A percentile compares a stretch with the other conserved stretches of the same genome.
Conservation (phyloP, 1,140 invertebrate species). For the Musca domestica region DNA sequence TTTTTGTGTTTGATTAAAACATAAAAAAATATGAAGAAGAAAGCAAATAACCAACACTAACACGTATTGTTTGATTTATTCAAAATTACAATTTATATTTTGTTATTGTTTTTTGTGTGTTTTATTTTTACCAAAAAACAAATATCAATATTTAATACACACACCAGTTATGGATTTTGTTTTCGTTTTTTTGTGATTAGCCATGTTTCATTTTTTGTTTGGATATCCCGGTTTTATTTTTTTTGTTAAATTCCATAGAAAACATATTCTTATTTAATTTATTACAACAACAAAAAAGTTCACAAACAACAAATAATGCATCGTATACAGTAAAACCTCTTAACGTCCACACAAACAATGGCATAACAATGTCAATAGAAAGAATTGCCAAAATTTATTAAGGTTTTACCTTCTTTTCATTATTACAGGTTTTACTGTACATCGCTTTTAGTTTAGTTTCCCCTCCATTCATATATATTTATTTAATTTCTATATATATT, state of each 20-base stretch:
- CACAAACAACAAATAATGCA: conserved; percentile 27
- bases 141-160: conserved; percentile 4
- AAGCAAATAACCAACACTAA: conserved; percentile 33
- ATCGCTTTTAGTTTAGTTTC: too few relatives aligned
- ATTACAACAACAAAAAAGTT: conserved; percentile 34
- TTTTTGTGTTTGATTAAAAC: neutral
- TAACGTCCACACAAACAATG: too few relatives aligned
- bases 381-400: conserved; percentile 14
- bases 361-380: conserved; percentile 3
- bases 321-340: too few relatives aligned
- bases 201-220: neutral
- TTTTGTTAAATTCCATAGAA: neutral
- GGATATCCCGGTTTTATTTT: neutral
- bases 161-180: neutral
- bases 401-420: neutral
- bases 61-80: too few relatives aligned
- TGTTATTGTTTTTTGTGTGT: neutral
- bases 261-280: conserved; percentile 3
- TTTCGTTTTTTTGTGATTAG: neutral
- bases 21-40: conserved; percentile 11
- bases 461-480: too few relatives aligned
- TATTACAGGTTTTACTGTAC: too few relatives aligned
- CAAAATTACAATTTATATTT: neutral
- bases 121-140: conserved; percentile 14
- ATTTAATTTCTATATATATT: conserved; percentile 2